Evolutionary conservation across 2,888 invertebrate genomes (phyloP).

Genomic region (Hydrotaea diabolus): DNA sequence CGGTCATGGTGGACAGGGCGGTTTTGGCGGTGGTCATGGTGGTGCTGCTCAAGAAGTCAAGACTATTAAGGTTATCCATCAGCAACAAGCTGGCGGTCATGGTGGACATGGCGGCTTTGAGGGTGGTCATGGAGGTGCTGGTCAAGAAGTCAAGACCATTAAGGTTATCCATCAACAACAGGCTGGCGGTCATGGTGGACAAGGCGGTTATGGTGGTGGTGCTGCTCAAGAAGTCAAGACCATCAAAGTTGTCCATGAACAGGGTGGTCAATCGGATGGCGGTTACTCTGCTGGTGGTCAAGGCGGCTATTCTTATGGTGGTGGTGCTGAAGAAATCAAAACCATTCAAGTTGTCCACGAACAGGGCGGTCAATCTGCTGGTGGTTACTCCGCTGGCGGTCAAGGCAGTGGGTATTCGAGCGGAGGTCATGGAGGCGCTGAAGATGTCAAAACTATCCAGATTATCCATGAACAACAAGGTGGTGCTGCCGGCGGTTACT

Average conservation of each 20-base stretch:
- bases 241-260: conserved; percentile 65
- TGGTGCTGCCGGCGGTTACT: too few relatives aligned
- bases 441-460: too few relatives aligned
- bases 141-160: conserved; percentile 64
- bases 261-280: conserved; percentile 40
- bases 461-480: too few relatives aligned
- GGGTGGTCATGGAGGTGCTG: conserved; percentile 40
- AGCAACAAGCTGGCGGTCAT: conserved; percentile 48
- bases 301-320: conserved; percentile 23
- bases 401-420: conserved; percentile 42
- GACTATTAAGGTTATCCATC: conserved; percentile 60
- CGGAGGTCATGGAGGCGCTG: conserved; percentile 5
- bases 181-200: conserved; percentile 42
- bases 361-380: conserved; percentile 32
- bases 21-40: conserved; percentile 37
- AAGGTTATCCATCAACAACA: conserved; percentile 69
- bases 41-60: conserved; percentile 44
- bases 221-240: too few relatives aligned
- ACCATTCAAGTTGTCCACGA: conserved; percentile 70
- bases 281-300: conserved; percentile 23
- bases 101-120: too few relatives aligned
- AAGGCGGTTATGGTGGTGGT: conserved; percentile 38
- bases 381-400: conserved; percentile 43
- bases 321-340: conserved; percentile 55
- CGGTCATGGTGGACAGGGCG: not conserved